phyloP scores from a whole-genome alignment of 2,888 invertebrate species.

The Melolontha melolontha region DNA sequence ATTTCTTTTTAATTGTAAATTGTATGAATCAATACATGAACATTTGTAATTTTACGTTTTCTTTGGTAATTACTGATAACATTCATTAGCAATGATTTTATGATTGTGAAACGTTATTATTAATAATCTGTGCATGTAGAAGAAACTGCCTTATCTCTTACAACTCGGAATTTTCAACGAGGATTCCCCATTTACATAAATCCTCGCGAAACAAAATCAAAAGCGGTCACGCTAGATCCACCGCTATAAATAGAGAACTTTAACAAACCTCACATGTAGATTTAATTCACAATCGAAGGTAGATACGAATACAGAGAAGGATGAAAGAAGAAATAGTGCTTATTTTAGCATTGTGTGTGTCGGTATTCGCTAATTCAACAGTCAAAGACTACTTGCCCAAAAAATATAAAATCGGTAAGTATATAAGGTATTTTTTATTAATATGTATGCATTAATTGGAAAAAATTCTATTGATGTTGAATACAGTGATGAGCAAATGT shows the following conservation, averaged over 20 bases:
- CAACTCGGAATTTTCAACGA: too few species aligned
- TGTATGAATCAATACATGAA: too few species aligned
- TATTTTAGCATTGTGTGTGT: neutral
- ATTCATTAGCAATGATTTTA: too few species aligned
- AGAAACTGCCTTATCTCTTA: too few species aligned
- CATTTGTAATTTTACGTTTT: too few species aligned
- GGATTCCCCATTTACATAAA: too few species aligned
- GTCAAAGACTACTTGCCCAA: constrained; percentile 4
- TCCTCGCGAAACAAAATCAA: neutral
- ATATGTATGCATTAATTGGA: neutral
- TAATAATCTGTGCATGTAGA: too few species aligned
- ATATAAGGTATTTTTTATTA: neutral
- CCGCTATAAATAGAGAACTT: neutral
- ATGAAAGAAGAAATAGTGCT: constrained; percentile 6
- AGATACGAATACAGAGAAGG: neutral
- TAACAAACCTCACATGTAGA: neutral
- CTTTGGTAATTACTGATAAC: too few species aligned
- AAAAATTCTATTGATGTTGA: neutral
- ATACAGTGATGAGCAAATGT: neutral
- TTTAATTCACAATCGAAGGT: neutral
- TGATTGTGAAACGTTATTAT: too few species aligned
- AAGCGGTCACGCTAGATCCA: neutral
- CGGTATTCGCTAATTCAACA: neutral
- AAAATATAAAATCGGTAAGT: constrained; percentile 22
- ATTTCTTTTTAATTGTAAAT: too few species aligned